Evolutionary conservation across 2,888 invertebrate genomes (phyloP).

Genomic region (Polydrusus cervinus): DNA sequence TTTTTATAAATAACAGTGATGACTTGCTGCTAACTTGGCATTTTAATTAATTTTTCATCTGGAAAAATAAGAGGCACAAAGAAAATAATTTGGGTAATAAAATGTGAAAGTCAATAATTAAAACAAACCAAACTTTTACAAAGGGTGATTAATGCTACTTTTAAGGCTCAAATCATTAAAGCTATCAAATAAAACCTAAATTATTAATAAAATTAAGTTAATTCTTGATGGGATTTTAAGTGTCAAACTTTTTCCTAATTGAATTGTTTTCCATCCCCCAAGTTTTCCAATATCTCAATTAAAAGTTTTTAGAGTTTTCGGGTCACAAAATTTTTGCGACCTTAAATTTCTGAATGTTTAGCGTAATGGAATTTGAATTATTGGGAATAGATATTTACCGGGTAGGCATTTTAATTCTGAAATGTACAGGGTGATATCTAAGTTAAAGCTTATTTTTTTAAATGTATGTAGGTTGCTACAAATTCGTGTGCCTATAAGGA

Average conservation of each 20-base stretch:
- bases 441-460: too few species aligned
- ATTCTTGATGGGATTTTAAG: slow-evolving; percentile 19
- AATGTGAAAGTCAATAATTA: slow-evolving; percentile 9
- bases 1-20: too few species aligned
- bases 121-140: slow-evolving; percentile 16
- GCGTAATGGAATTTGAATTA: slow-evolving; percentile 5
- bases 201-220: slow-evolving; percentile 20
- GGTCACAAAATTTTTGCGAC: neutral
- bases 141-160: slow-evolving; percentile 10
- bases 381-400: neutral
- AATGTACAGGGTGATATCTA: too few species aligned
- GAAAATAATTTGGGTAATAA: neutral
- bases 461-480: too few species aligned
- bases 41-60: too few species aligned
- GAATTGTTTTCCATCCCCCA: slow-evolving; percentile 17
- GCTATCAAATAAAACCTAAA: slow-evolving; percentile 8
- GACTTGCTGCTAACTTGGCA: too few species aligned
- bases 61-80: neutral
- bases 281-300: slow-evolving; percentile 10
- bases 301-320: slow-evolving; percentile 12
- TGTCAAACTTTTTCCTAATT: slow-evolving; percentile 13
- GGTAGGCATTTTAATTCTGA: neutral
- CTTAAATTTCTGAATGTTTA: slow-evolving; percentile 9
- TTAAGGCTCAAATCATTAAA: slow-evolving; percentile 15
- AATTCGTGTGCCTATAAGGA: too few species aligned